Conservation (phyloP, 2,113 vertebrate species). For the Pleuronectes platessa region DNA sequence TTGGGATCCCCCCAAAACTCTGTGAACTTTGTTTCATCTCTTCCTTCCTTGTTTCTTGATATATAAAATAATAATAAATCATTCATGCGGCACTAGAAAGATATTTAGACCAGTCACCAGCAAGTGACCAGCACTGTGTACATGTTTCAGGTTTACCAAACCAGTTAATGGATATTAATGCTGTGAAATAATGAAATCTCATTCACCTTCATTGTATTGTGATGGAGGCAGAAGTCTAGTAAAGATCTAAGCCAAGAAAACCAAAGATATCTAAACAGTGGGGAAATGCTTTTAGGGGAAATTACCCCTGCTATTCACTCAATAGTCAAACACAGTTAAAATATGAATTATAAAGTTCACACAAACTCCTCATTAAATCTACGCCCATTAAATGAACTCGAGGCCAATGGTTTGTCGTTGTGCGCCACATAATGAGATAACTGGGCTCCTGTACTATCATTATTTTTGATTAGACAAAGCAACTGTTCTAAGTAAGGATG, state of each 20-base stretch:
- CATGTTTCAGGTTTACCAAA: neutral
- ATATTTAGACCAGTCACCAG: too few species aligned
- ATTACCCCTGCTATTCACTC: neutral
- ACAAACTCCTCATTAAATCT: too few species aligned
- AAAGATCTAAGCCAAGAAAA: neutral
- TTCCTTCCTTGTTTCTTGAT: too few species aligned
- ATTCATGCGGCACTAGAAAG: neutral
- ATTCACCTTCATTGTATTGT: neutral
- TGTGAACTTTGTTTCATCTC: too few species aligned
- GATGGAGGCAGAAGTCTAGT: neutral
- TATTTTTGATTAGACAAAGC: conserved; percentile 31
- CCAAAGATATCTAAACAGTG: neutral
- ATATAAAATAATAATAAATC: neutral
- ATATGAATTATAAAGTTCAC: neutral
- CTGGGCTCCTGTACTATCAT: conserved; percentile 8
- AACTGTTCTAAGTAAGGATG: conserved; percentile 6
- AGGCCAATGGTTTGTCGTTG: neutral
- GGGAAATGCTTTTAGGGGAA: neutral
- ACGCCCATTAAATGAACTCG: neutral
- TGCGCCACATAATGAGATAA: conserved; percentile 23
- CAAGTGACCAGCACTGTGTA: too few species aligned
- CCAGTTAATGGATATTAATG: neutral
- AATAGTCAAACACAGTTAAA: neutral
- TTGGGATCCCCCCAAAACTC: too few species aligned
- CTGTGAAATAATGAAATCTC: neutral